Base-by-base conservation (phyloP, 2,113 vertebrate genomes). In the Nansenia antarctica region DNA sequence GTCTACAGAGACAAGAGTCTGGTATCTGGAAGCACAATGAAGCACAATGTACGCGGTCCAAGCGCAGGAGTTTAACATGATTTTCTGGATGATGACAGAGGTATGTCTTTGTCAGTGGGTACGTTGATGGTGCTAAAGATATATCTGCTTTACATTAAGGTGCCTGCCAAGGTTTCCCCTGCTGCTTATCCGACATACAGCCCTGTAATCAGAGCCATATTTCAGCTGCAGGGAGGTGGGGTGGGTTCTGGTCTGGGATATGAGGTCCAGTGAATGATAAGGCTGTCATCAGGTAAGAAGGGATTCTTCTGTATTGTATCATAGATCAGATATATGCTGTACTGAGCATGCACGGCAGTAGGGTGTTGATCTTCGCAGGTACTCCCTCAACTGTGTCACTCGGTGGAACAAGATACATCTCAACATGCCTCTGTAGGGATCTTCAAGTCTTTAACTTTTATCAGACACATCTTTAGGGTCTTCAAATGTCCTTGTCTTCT, bases 91-190 rank as follows among this genome's bases (percentile, higher is more conserved):
- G 77, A 83, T 82, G 82, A 82, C 77, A 78, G 74, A 52, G 70
- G 74, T 80, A 84, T 72, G 70, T 87, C 80, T 76, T 73, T 79
- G 74, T 73, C 77, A 83, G 77, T 79, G 70, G 53, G 57, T 65
- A 75, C n/a, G 63, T 42, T 55, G 30, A 67, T 85, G 76, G 72
- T 76, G 66, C 69, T 85, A 76, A 76, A 89, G 52, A 79, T 78
- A 49, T 79, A 79, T 86, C 88, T 91, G 90, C 77, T 92, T 89
- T 74, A 65, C 73, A 88, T 92, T 89, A 81, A 60, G 31, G 42
- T 34, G 62, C 80, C 83, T 87, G 81, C 70, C 66, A 79, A 68
- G 84, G 79, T 79, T 86, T 85, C 68, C 55, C 74, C 74, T 67
- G 65, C 72, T 72, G 82, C 66, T 79, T 70, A 57, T 79, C 82